These are phyloP conservation scores for Sphenopsis melanotis DNA, from an alignment of 2,797 vertebrate species.

Conservation along the genomic window DNA sequence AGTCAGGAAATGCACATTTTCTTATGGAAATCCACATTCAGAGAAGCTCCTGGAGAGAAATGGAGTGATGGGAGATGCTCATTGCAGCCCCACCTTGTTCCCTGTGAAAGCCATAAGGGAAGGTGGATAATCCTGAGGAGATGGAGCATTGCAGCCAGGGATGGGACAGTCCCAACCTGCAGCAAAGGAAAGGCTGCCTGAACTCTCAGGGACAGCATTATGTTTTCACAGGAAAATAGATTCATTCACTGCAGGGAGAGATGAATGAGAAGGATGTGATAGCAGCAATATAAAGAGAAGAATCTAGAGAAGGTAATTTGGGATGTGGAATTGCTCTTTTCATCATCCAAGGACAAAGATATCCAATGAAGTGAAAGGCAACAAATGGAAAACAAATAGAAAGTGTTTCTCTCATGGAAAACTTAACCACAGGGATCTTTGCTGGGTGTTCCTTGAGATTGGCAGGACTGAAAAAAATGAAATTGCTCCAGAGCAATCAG, in stretches of 20 bases:
- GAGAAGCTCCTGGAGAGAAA: neutral
- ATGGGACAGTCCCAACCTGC: neutral
- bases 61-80: neutral
- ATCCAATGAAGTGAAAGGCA: neutral
- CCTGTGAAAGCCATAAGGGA: neutral
- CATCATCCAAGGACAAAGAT: neutral
- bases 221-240: neutral
- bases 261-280: neutral
- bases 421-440: neutral
- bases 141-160: neutral
- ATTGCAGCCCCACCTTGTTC: neutral
- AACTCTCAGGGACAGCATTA: neutral
- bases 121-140: neutral
- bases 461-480: neutral
- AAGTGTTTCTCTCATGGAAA: neutral
- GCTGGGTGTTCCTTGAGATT: neutral
- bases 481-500: neutral
- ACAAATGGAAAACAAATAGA: neutral
- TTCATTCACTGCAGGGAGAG: neutral
- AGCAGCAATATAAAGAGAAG: neutral
- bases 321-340: neutral
- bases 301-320: neutral
- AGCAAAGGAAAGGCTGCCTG: neutral
- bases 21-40: neutral
- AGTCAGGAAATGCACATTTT: neutral